Conservation (phyloP, 2,113 vertebrate genomes). For the Phycodurus eques region DNA sequence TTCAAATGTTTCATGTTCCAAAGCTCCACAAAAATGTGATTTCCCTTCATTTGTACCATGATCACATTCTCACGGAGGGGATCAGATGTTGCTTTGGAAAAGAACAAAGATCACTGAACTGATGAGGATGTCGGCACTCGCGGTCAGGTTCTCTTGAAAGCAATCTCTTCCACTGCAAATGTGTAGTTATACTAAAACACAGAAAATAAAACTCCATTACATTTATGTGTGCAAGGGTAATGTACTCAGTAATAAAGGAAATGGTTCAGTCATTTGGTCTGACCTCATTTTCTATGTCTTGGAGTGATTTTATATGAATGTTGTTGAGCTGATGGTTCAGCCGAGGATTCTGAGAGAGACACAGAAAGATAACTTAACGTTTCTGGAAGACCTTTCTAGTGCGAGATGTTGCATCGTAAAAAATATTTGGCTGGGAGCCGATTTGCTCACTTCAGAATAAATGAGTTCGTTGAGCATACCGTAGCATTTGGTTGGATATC, state of each 20-base stretch:
- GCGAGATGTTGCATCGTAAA: not conserved
- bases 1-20: not conserved
- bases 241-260: not conserved
- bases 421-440: not conserved
- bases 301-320: conserved; percentile 81
- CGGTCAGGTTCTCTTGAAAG: conserved; percentile 59
- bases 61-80: not conserved
- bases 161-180: conserved; percentile 67
- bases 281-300: conserved; percentile 86
- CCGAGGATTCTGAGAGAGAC: conserved; percentile 33
- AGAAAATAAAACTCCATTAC: conserved; percentile 5
- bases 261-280: not conserved
- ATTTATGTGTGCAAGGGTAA: not conserved
- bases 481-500: conserved; percentile 52
- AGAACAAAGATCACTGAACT: conserved; percentile 35
- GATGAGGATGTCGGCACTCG: conserved; percentile 19
- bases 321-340: conserved; percentile 60
- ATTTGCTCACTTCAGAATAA: not conserved
- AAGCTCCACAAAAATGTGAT: not conserved
- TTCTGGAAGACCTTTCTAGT: not conserved
- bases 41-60: conserved; percentile 24
- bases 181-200: conserved; percentile 71
- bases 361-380: not conserved
- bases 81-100: not conserved
- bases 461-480: conserved; percentile 61